A percentile compares a stretch with the other conserved stretches of the same genome.
phyloP scores from a whole-genome alignment of 2,113 vertebrate genomes.

The Crocuta crocuta region DNA sequence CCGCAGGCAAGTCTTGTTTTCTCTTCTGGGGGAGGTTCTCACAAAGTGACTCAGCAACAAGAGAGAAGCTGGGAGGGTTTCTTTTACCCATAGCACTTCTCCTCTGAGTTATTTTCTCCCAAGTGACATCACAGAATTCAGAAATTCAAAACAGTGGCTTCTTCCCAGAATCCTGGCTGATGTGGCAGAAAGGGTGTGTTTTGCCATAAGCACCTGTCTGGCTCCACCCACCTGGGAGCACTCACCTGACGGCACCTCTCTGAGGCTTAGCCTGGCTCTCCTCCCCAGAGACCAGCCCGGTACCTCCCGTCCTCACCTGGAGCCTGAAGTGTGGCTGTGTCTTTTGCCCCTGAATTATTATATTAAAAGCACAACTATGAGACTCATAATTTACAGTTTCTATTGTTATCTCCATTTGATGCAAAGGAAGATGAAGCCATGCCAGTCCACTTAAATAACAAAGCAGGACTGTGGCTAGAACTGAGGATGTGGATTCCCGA shows the following conservation, averaged over 20 bases:
- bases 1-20: not conserved
- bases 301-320: not conserved
- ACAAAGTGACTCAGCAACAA: not conserved
- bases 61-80: not conserved
- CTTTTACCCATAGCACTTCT: not conserved
- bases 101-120: slow-evolving; percentile 43
- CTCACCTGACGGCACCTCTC: not conserved
- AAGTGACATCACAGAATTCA: slow-evolving; percentile 27
- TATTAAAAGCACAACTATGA: not conserved
- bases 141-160: not conserved
- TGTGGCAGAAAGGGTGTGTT: not conserved
- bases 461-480: not conserved
- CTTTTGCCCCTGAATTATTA: not conserved
- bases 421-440: not conserved
- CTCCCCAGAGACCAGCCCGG: not conserved
- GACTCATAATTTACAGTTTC: not conserved
- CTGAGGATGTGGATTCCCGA: not conserved
- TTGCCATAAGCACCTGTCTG: not conserved
- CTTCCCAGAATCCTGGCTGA: slow-evolving; percentile 33
- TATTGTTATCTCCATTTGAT: not conserved
- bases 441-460: not conserved
- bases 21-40: not conserved
- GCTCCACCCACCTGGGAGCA: too few relatives aligned
- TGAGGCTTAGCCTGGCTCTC: not conserved
- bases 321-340: not conserved